Evolutionary conservation across 2,113 vertebrate species (phyloP).

Genomic region (human): GRCh38 chr11:102618001-102618500

Average conservation of each 20-base stretch:
- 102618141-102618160: background rate
- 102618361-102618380: background rate
- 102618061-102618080: background rate
- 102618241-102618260: background rate
- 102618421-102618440: background rate
- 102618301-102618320: background rate
- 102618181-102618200: background rate
- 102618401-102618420: background rate
- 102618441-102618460: background rate
- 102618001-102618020: background rate
- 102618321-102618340: background rate
- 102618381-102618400: background rate
- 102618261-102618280: too few relatives aligned
- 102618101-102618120: background rate
- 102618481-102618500: background rate
- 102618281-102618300: background rate
- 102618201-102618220: background rate
- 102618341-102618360: background rate
- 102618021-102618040: background rate
- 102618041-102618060: background rate
- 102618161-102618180: too few relatives aligned
- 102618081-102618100: background rate
- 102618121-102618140: background rate
- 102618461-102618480: background rate
- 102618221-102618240: background rate